Percentiles rank a stretch among this genome's conserved stretches.
Conservation (phyloP, 2,113 vertebrate species). For the Leptosomus discolor region DNA sequence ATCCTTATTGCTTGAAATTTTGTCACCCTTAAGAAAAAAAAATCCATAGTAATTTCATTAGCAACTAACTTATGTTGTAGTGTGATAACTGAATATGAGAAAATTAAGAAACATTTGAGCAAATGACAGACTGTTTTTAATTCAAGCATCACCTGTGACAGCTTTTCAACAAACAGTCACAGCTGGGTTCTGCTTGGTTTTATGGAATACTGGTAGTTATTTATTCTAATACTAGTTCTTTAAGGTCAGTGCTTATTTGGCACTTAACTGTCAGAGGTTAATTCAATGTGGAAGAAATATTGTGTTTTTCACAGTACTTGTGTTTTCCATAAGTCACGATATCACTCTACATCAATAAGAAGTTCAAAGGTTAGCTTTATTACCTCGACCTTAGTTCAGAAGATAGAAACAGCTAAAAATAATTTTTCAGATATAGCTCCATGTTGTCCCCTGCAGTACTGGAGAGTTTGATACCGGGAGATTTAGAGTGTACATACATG, state of each 20-base stretch:
- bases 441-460: neutral
- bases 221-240: neutral
- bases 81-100: neutral
- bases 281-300: neutral
- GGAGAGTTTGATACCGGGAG: neutral
- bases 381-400: neutral
- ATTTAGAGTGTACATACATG: neutral
- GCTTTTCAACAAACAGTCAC: neutral
- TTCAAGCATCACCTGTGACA: neutral
- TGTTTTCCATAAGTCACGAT: neutral
- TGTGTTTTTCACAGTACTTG: neutral
- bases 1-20: neutral
- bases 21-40: neutral
- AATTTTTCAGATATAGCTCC: neutral
- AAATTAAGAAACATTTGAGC: neutral
- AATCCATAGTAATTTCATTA: neutral
- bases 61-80: neutral
- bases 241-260: neutral
- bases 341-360: neutral
- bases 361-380: neutral
- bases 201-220: neutral
- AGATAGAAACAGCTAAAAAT: neutral
- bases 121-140: neutral
- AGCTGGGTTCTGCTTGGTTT: neutral
- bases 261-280: neutral